A percentile compares a stretch with the other conserved stretches of the same genome.
phyloP scores from a whole-genome alignment of 2,113 vertebrate species.

The Rhineura floridana region DNA sequence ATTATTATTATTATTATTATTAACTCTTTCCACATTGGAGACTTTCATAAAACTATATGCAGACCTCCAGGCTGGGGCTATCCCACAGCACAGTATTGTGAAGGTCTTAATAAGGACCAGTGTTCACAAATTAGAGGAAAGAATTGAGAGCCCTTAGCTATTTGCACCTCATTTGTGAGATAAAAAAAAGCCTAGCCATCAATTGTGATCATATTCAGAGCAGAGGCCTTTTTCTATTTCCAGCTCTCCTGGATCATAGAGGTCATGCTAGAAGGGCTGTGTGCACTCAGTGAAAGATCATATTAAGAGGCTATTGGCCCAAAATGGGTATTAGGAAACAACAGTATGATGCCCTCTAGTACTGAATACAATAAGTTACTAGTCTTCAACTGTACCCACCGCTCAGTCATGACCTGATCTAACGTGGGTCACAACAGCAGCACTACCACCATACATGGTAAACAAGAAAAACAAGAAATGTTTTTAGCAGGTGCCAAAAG shows the following conservation, averaged over 20 bases:
- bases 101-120: background rate
- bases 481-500: too few relatives aligned
- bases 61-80: background rate
- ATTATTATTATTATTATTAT: slow-evolving; percentile 53
- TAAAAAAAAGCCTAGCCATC: too few relatives aligned
- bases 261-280: background rate
- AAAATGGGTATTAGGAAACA: background rate
- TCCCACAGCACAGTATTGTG: rapidly evolving
- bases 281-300: background rate
- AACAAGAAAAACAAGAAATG: too few relatives aligned
- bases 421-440: too few relatives aligned
- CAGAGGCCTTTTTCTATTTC: background rate
- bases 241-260: background rate
- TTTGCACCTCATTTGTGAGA: too few relatives aligned
- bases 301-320: background rate
- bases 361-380: background rate
- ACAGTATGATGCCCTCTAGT: background rate
- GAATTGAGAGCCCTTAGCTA: background rate
- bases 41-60: slow-evolving; percentile 15
- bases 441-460: too few relatives aligned
- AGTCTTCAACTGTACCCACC: too few relatives aligned
- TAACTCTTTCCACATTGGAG: slow-evolving; percentile 2
- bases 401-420: too few relatives aligned
- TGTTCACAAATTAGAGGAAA: background rate
- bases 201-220: too few relatives aligned